These are phyloP conservation scores for Protula sp. DNA, from an alignment of 2,888 invertebrate species.

Conservation along the genomic window DNA sequence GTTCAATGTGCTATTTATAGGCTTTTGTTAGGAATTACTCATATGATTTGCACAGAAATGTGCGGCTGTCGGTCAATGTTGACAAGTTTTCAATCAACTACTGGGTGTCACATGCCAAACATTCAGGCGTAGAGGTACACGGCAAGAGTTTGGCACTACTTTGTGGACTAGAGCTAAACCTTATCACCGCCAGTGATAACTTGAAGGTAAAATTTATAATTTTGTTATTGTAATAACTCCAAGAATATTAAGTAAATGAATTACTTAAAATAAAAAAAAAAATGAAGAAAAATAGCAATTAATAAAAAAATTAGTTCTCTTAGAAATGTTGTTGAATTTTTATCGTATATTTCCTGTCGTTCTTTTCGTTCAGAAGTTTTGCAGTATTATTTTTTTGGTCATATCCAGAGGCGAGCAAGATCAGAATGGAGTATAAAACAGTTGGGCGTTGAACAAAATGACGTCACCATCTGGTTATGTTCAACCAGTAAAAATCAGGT, in stretches of 20 bases:
- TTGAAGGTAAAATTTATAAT: too few relatives aligned
- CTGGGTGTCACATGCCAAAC: slow-evolving; percentile 96
- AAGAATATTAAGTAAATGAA: too few relatives aligned
- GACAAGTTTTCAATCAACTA: slow-evolving; percentile 77
- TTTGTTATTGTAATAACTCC: too few relatives aligned
- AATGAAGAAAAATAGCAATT: too few relatives aligned
- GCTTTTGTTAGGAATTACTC: too few relatives aligned
- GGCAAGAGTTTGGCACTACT: slow-evolving; percentile 41
- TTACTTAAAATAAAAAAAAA: too few relatives aligned
- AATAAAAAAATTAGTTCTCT: too few relatives aligned
- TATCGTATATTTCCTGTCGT: too few relatives aligned
- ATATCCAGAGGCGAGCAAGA: slow-evolving; percentile 74
- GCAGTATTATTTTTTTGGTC: too few relatives aligned
- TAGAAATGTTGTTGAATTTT: too few relatives aligned
- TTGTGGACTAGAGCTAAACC: slow-evolving; percentile 6
- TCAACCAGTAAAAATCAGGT: not conserved
- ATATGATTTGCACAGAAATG: slow-evolving; percentile 70
- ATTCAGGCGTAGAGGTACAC: slow-evolving; percentile 64
- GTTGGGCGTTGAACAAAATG: slow-evolving; percentile 60
- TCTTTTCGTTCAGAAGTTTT: too few relatives aligned
- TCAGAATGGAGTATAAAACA: slow-evolving; percentile 83
- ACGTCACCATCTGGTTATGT: slow-evolving; percentile 56
- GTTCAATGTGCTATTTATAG: too few relatives aligned
- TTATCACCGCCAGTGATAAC: not conserved
- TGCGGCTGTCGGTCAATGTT: slow-evolving; percentile 77